Evolutionary conservation across 2,797 vertebrate genomes (phyloP), one percentile per base, ranked within the genome.

Genomic region (Vespertilio murinus): DNA sequence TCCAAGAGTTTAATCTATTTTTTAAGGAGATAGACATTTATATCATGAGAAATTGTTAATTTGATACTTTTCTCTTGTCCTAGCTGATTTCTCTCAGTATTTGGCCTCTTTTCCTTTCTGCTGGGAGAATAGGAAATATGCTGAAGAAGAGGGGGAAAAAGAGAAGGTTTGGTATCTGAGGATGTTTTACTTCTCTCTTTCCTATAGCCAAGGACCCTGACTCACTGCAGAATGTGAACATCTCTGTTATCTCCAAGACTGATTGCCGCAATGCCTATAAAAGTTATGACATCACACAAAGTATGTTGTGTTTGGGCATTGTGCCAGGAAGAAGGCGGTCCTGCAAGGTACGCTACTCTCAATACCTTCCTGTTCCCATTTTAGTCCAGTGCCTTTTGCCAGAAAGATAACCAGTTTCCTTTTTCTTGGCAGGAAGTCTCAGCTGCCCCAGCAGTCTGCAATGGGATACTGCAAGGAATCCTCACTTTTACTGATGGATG

Each of bases 401-500:
- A 49, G 78, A 71, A 67, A 42, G 4, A 47, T 74, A 33, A 94
- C 30, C 16, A 0, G 4, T 17, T 86, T 64, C 49, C 23, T 65
- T 45, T 69, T 40, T 65, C 33, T 6, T 54, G 73, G 35, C 47
- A 97, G 97, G 97, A 97, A 88, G 87, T 97, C 30, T 54, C 80
- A 0, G 98, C 98, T 0, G 98, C 99, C 14, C 99, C 98, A n/a
- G 97, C 99, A 11, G 98, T 98, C 89, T 99, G 99, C 96, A 97
- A 98, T 0, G 98, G 98, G 0, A 1, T 96, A 35, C 98, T 99
- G 79, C 98, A 99, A 23, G 99, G 99, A 54, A 97, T 99, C 16
- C 98, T 99, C 47, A 98, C 99, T 5, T 99, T 99, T 98, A 98
- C 98, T 0, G 73, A 97, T 0, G 99, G 99, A 61, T 99, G 99